A percentile compares a stretch with the other conserved stretches of the same genome.
Conservation (phyloP, 30 jellyfish, hydroid and myxozoan species). For the Aurelia aurita complex sp. Pacific region DNA sequence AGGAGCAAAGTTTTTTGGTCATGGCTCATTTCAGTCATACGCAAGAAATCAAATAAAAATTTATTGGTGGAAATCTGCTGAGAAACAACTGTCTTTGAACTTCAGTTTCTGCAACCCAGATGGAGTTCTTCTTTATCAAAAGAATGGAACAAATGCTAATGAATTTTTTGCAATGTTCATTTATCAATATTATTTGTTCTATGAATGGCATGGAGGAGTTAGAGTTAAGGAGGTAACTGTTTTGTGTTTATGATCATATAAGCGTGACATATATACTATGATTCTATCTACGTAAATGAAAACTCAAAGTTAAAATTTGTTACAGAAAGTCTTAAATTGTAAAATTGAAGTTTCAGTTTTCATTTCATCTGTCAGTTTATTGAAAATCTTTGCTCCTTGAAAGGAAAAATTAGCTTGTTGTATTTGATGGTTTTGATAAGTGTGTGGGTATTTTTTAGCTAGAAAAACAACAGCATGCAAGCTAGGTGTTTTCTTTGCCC, state of each 20-base stretch:
- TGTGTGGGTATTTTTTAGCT: no score
- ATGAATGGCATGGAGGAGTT: constrained; percentile 62
- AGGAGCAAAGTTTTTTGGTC: constrained; percentile 36
- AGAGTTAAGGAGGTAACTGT: constrained; percentile 56
- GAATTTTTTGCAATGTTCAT: constrained; percentile 56
- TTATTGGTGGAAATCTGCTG: constrained; percentile 49
- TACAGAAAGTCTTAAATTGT: no score
- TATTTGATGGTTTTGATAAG: no score
- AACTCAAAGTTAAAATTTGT: no score
- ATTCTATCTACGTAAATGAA: no score
- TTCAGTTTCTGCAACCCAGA: constrained; percentile 65
- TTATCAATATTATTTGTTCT: constrained; percentile 38
- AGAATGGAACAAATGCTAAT: constrained; percentile 14
- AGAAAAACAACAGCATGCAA: no score
- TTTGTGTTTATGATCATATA: no score
- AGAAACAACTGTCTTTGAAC: constrained; percentile 19
- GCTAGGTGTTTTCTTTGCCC: neutral
- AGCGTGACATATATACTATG: no score
- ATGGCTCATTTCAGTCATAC: constrained; percentile 31
- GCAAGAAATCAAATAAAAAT: neutral
- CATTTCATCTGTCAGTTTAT: no score
- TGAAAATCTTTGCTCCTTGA: no score
- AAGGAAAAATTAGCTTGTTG: no score
- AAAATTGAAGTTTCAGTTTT: no score
- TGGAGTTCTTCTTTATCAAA: constrained; percentile 59